These are phyloP conservation scores for Xyrichtys novacula DNA, from an alignment of 2,797 vertebrate genomes.

Conservation along the genomic window DNA sequence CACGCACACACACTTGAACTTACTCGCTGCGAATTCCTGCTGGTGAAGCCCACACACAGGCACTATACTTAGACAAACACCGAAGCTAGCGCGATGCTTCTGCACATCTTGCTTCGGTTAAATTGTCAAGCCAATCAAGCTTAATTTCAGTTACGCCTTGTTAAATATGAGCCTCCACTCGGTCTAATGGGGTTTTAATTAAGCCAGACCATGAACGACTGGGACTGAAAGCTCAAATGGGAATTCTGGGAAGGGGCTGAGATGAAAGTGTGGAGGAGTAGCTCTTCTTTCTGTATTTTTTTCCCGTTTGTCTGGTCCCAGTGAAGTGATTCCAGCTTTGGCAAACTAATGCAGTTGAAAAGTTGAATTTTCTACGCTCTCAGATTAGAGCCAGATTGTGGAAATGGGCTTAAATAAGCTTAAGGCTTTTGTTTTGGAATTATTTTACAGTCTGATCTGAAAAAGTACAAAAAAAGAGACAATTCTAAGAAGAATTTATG, in stretches of 20 bases:
- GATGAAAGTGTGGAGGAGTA: slow-evolving; percentile 25
- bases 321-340: slow-evolving; percentile 9
- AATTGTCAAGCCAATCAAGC: slow-evolving; percentile 45
- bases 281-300: background rate
- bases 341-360: background rate
- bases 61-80: slow-evolving; percentile 15
- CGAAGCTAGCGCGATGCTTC: slow-evolving; percentile 20
- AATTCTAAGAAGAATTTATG: background rate
- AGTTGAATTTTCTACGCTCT: background rate
- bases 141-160: slow-evolving; percentile 44
- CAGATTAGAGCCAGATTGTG: background rate
- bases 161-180: slow-evolving; percentile 51
- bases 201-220: slow-evolving; percentile 46
- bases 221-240: slow-evolving; percentile 44
- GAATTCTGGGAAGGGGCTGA: slow-evolving; percentile 36
- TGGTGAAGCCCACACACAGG: slow-evolving; percentile 58
- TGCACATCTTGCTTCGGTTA: slow-evolving; percentile 4
- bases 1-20: slow-evolving; percentile 64
- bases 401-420: background rate
- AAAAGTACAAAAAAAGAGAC: background rate
- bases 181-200: slow-evolving; percentile 65
- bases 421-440: background rate
- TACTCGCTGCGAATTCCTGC: slow-evolving; percentile 65
- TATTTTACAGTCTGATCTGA: background rate
- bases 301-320: background rate